Percentiles rank a stretch among this genome's conserved stretches.
These are phyloP conservation scores for Melanostigma gelatinosum DNA, from an alignment of 2,113 vertebrate species.

Conservation along the genomic window DNA sequence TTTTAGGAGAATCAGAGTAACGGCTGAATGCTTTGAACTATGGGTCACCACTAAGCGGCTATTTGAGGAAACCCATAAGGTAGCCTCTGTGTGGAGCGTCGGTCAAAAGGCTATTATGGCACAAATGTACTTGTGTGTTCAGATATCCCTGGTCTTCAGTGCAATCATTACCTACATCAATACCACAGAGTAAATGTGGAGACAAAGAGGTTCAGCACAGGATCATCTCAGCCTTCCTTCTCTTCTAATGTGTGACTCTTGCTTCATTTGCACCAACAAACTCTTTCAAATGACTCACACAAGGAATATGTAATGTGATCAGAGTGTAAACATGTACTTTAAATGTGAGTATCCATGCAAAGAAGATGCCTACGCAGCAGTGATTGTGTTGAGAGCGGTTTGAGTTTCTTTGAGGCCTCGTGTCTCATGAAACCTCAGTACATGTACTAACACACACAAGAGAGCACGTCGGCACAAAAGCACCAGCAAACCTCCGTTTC, in stretches of 20 bases:
- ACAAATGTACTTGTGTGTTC: not conserved
- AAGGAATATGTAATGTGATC: not conserved
- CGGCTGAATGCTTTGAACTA: slow-evolving; percentile 22
- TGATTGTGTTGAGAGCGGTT: not conserved
- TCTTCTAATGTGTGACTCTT: not conserved
- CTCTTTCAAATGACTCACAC: not conserved
- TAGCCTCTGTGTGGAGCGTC: not conserved
- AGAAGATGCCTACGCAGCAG: slow-evolving; percentile 8
- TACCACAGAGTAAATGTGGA: not conserved
- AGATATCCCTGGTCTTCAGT: not conserved
- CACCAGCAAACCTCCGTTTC: slow-evolving; percentile 6
- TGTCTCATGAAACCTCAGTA: not conserved
- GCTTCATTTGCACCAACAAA: not conserved
- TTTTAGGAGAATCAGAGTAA: slow-evolving; percentile 21
- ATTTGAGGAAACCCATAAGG: slow-evolving; percentile 11
- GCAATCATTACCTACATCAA: slow-evolving; percentile 18
- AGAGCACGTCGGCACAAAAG: slow-evolving; percentile 19
- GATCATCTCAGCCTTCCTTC: not conserved
- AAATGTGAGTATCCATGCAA: not conserved
- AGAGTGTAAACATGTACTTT: not conserved
- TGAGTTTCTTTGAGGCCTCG: slow-evolving; percentile 9
- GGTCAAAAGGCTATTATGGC: slow-evolving; percentile 1
- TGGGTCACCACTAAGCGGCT: slow-evolving; percentile 20
- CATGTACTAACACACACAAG: not conserved
- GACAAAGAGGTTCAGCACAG: not conserved